These are phyloP conservation scores for Enoplolaimus lenunculus DNA, from an alignment of 2,888 invertebrate genomes.

Conservation along the genomic window DNA sequence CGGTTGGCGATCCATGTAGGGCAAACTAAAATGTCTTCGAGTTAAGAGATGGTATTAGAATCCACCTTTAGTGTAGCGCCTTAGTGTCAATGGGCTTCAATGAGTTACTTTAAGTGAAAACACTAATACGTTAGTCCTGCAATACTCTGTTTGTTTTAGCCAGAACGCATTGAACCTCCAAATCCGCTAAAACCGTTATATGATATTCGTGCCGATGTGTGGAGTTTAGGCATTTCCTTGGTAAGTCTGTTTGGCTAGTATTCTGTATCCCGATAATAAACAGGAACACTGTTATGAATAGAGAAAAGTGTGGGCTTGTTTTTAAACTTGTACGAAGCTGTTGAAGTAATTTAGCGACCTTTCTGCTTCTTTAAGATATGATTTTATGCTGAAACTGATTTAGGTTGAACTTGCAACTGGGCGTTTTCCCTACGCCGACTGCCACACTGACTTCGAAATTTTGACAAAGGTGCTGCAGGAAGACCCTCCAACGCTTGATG, in stretches of 20 bases:
- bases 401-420: conserved; percentile 84
- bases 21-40: too few relatives aligned
- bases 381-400: too few relatives aligned
- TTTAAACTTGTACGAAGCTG: background rate
- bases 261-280: background rate
- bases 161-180: conserved; percentile 86
- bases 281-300: too few relatives aligned
- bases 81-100: too few relatives aligned
- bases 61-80: too few relatives aligned
- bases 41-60: too few relatives aligned
- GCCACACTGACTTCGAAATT: conserved; percentile 94
- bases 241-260: conserved; percentile 10
- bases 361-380: too few relatives aligned
- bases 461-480: conserved; percentile 69
- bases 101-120: too few relatives aligned
- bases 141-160: too few relatives aligned
- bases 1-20: too few relatives aligned
- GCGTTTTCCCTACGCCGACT: conserved; percentile 78
- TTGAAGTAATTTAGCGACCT: background rate
- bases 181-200: conserved; percentile 84
- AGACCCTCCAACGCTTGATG: conserved; percentile 41
- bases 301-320: background rate
- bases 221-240: conserved; percentile 71
- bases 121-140: too few relatives aligned
- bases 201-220: conserved; percentile 96